Evolutionary conservation across 1,140 invertebrate species (phyloP).

Genomic region (Drosophila aff.): DNA sequence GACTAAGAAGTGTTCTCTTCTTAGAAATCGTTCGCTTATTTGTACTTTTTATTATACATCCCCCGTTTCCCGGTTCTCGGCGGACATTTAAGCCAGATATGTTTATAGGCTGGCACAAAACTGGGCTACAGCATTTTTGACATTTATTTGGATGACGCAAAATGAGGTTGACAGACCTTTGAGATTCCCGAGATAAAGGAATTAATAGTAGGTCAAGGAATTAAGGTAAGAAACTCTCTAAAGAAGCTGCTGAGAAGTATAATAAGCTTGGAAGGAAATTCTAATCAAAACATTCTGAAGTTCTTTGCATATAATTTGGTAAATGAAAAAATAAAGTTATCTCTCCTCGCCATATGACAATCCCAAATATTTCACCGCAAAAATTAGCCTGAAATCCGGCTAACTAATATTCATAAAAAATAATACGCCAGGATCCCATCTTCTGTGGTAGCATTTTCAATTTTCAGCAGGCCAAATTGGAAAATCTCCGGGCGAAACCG

Average conservation of each 20-base stretch:
- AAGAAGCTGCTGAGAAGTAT: background rate
- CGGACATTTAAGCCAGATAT: slow-evolving; percentile 39
- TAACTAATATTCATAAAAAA: slow-evolving; percentile 67
- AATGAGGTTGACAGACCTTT: slow-evolving; percentile 14
- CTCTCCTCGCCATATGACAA: no score
- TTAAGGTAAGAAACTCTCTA: background rate
- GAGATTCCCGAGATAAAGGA: background rate
- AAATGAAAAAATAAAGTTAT: slow-evolving; percentile 19
- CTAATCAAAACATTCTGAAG: background rate
- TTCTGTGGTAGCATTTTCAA: slow-evolving; percentile 32
- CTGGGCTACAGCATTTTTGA: slow-evolving; percentile 50
- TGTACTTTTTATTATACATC: slow-evolving; percentile 44
- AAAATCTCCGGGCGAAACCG: slow-evolving; percentile 39
- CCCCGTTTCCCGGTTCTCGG: background rate
- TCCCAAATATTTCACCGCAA: slow-evolving; percentile 15
- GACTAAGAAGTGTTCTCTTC: slow-evolving; percentile 57
- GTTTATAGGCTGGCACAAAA: slow-evolving; percentile 51
- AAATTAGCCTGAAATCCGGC: slow-evolving; percentile 46
- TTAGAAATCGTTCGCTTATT: slow-evolving; percentile 66
- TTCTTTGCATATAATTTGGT: no score
- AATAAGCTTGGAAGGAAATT: background rate
- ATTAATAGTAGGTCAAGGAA: slow-evolving; percentile 1
- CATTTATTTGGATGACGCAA: slow-evolving; percentile 32
- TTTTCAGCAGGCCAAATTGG: slow-evolving; percentile 54
- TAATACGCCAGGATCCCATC: slow-evolving; percentile 22